Percentiles rank a stretch among this genome's conserved stretches.
These are phyloP conservation scores for Corythornis cristatus DNA, from an alignment of 2,113 vertebrate genomes.

Conservation along the genomic window DNA sequence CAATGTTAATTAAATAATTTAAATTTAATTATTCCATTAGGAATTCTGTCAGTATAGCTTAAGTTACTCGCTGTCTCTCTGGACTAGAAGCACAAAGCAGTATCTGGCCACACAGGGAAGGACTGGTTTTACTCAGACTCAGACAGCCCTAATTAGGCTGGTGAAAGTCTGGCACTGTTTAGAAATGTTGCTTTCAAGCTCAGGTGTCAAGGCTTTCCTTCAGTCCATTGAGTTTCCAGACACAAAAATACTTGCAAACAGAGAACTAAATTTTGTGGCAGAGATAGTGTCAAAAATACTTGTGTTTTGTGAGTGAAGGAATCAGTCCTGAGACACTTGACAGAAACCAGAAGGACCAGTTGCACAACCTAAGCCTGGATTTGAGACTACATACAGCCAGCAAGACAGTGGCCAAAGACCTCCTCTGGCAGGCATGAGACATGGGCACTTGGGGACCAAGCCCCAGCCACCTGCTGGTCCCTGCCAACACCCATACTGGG, in stretches of 20 bases:
- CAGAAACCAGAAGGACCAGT: background rate
- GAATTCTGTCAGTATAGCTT: background rate
- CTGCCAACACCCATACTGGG: background rate
- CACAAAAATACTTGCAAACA: background rate
- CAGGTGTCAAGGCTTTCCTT: background rate
- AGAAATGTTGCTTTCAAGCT: background rate
- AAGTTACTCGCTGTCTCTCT: background rate
- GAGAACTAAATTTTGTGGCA: background rate
- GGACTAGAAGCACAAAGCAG: background rate
- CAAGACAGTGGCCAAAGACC: fast-evolving
- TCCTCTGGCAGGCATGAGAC: fast-evolving
- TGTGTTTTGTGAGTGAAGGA: background rate
- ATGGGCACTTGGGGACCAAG: fast-evolving
- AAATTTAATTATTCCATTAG: slow-evolving; percentile 42
- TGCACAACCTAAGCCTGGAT: too few relatives aligned
- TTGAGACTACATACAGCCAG: fast-evolving
- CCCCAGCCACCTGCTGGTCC: background rate
- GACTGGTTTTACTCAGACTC: background rate
- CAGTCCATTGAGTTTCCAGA: background rate
- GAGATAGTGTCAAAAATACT: background rate
- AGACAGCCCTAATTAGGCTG: background rate
- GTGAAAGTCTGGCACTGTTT: background rate
- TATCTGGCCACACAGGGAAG: background rate
- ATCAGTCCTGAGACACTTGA: background rate
- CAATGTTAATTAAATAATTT: slow-evolving; percentile 59